These are phyloP conservation scores for Trachymyrmex cornetzi DNA, from an alignment of 1,140 invertebrate genomes.

Conservation along the genomic window DNA sequence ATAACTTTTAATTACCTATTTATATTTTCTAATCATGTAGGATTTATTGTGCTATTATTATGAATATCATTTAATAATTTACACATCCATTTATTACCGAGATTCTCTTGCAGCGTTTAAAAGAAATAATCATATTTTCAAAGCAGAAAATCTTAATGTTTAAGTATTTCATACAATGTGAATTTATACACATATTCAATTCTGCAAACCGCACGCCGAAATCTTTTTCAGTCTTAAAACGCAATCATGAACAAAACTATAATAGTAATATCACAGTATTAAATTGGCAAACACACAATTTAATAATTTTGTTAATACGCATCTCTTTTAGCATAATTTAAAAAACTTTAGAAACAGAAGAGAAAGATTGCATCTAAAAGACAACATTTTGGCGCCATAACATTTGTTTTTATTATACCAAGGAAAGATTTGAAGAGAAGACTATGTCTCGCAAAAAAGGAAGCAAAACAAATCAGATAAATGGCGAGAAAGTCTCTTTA, in stretches of 20 bases:
- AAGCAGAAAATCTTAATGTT: too few species aligned
- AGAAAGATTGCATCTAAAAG: not conserved
- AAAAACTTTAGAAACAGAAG: not conserved
- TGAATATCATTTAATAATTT: slow-evolving; percentile 10
- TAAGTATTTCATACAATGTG: too few species aligned
- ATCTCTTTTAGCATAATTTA: too few species aligned
- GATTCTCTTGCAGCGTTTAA: not conserved
- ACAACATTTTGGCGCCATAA: not conserved
- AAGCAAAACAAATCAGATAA: not conserved
- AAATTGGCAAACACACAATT: too few species aligned
- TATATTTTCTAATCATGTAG: not conserved
- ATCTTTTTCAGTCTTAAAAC: too few species aligned
- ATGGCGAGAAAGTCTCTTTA: not conserved
- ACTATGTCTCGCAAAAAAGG: not conserved
- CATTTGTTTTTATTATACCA: not conserved
- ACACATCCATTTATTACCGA: not conserved
- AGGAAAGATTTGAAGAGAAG: not conserved
- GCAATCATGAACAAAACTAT: too few species aligned
- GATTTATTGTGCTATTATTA: not conserved
- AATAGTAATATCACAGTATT: too few species aligned
- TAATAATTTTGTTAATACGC: too few species aligned
- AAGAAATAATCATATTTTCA: too few species aligned
- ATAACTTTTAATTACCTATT: not conserved
- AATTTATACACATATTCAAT: too few species aligned
- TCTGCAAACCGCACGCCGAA: too few species aligned